Conservation (phyloP, 2,113 vertebrate genomes). For the Nanorana parkeri region DNA sequence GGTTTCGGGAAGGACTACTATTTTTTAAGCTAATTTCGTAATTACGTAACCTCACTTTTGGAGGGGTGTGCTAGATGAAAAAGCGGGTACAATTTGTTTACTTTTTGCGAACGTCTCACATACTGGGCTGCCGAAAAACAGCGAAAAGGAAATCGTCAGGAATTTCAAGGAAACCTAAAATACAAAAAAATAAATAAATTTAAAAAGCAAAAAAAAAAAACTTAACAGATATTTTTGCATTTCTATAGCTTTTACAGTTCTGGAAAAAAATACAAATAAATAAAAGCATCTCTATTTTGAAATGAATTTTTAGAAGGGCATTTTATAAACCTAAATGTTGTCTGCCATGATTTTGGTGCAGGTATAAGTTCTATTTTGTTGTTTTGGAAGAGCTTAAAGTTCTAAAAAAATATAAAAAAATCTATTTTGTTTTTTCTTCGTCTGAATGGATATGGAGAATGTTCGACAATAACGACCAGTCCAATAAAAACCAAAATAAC, state of each 20-base stretch:
- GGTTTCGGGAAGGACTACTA: conserved; percentile 21
- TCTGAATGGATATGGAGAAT: conserved; percentile 28
- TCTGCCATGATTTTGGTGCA: conserved; percentile 64
- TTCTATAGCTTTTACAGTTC: conserved; percentile 74
- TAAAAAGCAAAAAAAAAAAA: conserved; percentile 8
- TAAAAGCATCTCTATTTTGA: conserved; percentile 75
- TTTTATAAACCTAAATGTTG: conserved; percentile 65
- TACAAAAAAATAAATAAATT: conserved; percentile 12
- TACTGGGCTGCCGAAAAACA: conserved; percentile 34
- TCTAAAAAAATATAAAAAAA: too few species aligned
- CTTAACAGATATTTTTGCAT: conserved; percentile 69
- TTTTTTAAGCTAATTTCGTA: conserved; percentile 23
- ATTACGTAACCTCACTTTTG: conserved; percentile 38
- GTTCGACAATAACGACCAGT: conserved; percentile 64
- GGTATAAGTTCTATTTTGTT: conserved; percentile 63
- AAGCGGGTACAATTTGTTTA: conserved; percentile 44
- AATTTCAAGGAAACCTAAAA: conserved; percentile 30
- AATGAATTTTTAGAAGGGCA: conserved; percentile 71
- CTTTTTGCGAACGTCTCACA: conserved; percentile 45
- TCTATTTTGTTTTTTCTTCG: conserved; percentile 19
- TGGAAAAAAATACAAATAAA: conserved; percentile 55
- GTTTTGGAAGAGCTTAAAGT: conserved; percentile 40
- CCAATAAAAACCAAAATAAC: conserved; percentile 63
- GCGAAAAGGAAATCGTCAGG: conserved; percentile 5
- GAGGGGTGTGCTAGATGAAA: not conserved